Conservation (phyloP, 2,797 vertebrate species). For the Xenentodon cancila region DNA sequence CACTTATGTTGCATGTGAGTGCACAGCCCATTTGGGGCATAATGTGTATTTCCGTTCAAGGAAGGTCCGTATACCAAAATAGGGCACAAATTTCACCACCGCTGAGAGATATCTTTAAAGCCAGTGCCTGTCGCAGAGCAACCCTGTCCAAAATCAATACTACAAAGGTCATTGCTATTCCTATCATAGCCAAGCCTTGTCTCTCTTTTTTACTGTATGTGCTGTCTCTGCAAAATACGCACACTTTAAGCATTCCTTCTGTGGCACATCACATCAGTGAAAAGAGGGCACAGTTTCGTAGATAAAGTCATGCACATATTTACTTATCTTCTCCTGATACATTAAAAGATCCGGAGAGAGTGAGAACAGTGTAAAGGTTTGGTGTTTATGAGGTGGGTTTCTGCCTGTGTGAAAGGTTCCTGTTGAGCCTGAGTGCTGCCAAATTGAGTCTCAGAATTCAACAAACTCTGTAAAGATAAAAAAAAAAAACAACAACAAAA, state of each 20-base stretch:
- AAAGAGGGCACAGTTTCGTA: slow-evolving; percentile 35
- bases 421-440: slow-evolving; percentile 33
- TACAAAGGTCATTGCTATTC: slow-evolving; percentile 79
- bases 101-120: slow-evolving; percentile 31
- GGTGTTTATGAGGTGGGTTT: slow-evolving; percentile 45
- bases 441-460: slow-evolving; percentile 54
- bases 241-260: slow-evolving; percentile 34
- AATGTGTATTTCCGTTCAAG: slow-evolving; percentile 42
- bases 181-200: slow-evolving; percentile 63
- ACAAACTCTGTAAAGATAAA: slow-evolving; percentile 40
- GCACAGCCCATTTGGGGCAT: slow-evolving; percentile 43
- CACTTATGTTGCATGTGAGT: slow-evolving; percentile 11
- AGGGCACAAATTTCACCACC: slow-evolving; percentile 35
- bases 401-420: slow-evolving; percentile 36
- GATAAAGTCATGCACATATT: slow-evolving; percentile 51
- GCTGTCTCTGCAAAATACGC: slow-evolving; percentile 48
- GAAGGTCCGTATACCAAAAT: slow-evolving; percentile 48
- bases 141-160: slow-evolving; percentile 75
- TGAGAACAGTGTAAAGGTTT: slow-evolving; percentile 18
- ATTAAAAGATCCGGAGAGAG: slow-evolving; percentile 34
- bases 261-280: slow-evolving; percentile 40
- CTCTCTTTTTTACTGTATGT: slow-evolving; percentile 60
- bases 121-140: slow-evolving; percentile 42
- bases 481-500: slow-evolving; percentile 16
- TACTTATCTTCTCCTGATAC: slow-evolving; percentile 40